Percentiles rank a stretch among this genome's conserved stretches.
Conservation (phyloP, 2,888 invertebrate genomes). For the Nematopogon swammerdamellus region DNA sequence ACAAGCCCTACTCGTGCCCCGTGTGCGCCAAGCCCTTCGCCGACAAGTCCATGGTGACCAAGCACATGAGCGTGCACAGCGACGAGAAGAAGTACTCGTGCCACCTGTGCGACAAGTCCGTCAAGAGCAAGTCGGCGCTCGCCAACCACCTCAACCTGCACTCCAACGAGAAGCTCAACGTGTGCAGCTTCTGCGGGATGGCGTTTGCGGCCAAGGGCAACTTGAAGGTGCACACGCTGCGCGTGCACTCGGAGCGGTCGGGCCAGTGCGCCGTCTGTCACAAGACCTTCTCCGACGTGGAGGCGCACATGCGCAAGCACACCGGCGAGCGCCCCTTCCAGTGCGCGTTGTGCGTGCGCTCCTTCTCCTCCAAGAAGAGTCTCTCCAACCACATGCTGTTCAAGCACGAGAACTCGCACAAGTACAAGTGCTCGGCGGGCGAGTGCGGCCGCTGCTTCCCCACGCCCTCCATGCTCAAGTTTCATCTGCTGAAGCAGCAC, state of each 20-base stretch:
- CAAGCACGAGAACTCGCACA: constrained; percentile 38
- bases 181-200: constrained; percentile 41
- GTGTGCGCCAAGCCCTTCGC: constrained; percentile 35
- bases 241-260: constrained; percentile 55
- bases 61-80: constrained; percentile 36
- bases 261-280: constrained; percentile 50
- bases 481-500: constrained; percentile 42
- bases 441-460: constrained; percentile 40
- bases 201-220: constrained; percentile 55
- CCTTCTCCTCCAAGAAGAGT: constrained; percentile 31
- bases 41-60: constrained; percentile 29
- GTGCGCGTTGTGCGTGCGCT: constrained; percentile 33
- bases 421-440: constrained; percentile 39
- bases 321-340: constrained; percentile 50
- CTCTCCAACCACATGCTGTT: constrained; percentile 37
- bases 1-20: constrained; percentile 34
- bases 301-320: constrained; percentile 55
- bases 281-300: constrained; percentile 52
- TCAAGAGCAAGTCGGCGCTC: constrained; percentile 48
- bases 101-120: constrained; percentile 47
- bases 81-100: constrained; percentile 54
- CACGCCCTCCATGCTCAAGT: constrained; percentile 39
- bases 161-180: constrained; percentile 34
- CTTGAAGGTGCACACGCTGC: constrained; percentile 47
- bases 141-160: constrained; percentile 46